Base-by-base conservation (phyloP, 2,113 vertebrate species). In the Nothoprocta pentlandii region DNA sequence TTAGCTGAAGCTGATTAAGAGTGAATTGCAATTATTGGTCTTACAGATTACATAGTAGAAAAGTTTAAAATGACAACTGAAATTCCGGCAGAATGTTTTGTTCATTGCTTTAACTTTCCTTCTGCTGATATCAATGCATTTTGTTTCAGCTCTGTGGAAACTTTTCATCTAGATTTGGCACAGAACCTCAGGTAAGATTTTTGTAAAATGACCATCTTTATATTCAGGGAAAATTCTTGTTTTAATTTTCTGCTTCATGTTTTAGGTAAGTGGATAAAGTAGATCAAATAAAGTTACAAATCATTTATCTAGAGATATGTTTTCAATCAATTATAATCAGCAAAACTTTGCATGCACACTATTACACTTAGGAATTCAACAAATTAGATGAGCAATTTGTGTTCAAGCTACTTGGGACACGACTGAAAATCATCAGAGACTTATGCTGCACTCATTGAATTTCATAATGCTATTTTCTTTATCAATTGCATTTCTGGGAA, bases 121-220 rank as follows among this genome's bases (percentile, higher is more conserved):
- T 91, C 34, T 34, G 8, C 87, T 95, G 61, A 97, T 92, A 83
- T 69, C 91, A 51, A 17, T 95, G 46, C 11, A 58, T 93, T 97
- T 90, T 79, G 46, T 98, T 98, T 85, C 97, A 98, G 98, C 89
- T 96, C 97, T 14, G 2, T 89, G 85, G 94, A 96, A 89, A 85
- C 81, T 71, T 83, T 85, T 23, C 88, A 93, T 42, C 84, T 95
- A 42, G 96, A 96, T 66, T 61, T 96, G 80, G 87, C 87, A 53
- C 97, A 97, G 85, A 98, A 98, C 87, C 94, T 96, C 34, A 98
- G 98, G 98, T 98, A 96, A 98, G 96, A 41, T 92, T 94, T 66
- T 14, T 67, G 36, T 39, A 34, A 47, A 83, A 14, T 80, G 17
- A 10, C 68, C 49, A 4, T 70, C 16, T 87, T 90, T 80, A 23